Percentiles rank a stretch among this genome's conserved stretches.
phyloP scores from a whole-genome alignment of 2,113 vertebrate species.

The Semicossyphus pulcher region DNA sequence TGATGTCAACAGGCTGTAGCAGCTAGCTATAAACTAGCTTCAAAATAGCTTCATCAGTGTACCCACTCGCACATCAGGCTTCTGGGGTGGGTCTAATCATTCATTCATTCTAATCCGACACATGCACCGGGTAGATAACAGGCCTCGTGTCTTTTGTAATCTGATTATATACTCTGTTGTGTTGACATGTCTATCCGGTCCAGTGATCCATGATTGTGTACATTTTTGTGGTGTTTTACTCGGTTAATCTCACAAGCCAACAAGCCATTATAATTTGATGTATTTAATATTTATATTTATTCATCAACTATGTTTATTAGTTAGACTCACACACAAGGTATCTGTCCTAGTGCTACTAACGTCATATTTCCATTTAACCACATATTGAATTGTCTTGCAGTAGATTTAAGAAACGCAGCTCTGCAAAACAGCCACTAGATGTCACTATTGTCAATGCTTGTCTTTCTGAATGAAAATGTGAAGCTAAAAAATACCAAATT shows the following conservation, averaged over 20 bases:
- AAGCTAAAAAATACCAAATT: too few relatives aligned
- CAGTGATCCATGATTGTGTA: not conserved
- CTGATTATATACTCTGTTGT: not conserved
- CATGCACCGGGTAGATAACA: conserved; percentile 22
- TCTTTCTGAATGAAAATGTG: not conserved
- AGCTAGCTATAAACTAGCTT: too few relatives aligned
- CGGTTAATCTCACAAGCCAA: not conserved
- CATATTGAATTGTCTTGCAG: not conserved
- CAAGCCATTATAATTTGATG: too few relatives aligned
- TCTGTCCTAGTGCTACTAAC: not conserved
- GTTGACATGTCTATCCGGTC: too few relatives aligned
- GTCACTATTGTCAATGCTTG: conserved; percentile 1
- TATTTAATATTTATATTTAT: not conserved
- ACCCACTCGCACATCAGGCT: too few relatives aligned
- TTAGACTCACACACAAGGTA: not conserved
- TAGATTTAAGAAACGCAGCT: not conserved
- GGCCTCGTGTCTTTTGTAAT: conserved; percentile 2
- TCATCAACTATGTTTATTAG: not conserved
- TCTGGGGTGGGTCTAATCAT: too few relatives aligned
- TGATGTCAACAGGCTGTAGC: too few relatives aligned
- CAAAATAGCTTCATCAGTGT: too few relatives aligned
- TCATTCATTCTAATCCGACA: not conserved
- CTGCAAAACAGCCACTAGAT: conserved; percentile 39
- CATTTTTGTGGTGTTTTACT: too few relatives aligned
- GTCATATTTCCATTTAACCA: not conserved